Base-by-base conservation (phyloP, 1,140 invertebrate species). In the Epicauta chinensis region DNA sequence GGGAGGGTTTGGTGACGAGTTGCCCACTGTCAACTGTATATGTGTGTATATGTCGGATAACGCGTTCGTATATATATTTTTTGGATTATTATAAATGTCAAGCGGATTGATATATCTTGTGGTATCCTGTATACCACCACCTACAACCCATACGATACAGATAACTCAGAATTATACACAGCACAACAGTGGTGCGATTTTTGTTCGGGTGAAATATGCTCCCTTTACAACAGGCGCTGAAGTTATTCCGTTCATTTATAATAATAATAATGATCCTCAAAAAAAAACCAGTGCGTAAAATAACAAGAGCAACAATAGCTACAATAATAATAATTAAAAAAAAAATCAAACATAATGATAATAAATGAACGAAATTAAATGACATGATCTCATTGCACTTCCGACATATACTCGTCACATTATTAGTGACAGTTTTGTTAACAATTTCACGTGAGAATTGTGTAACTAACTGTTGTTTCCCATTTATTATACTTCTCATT, bases 41-140 rank as follows among this genome's bases (percentile, higher is more conserved):
- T 51, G 35, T 16, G 42, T 42, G 23, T 23, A 23, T 23, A 23
- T 23, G 23, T 23, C 23, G 44, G 46, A 56, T 51, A 51, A 43
- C 48, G 54, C 48, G 42, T 47, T 35, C 54, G 48, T 50, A 58
- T 58, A 58, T 58, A 58, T 58, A 49, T 49, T 39, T 47, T 58
- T 54, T 58, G 56, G 56, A 58, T 58, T 58, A 58, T 58, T 58
- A 58, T 58, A 51, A 58, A 58, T 48, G 56, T 58, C 56, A 58
- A 36, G 44, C 37, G 51, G 43, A 58, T 52, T 58, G 56, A 58
- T 58, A 58, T 58, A 58, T 58, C 56, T 58, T 53, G 51, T 54
- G 40, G 51, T 58, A 51, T 55, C 50, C 32, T n/a, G 32, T 23
- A 23, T 23, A 23, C n/a, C 23, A 23, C 23, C 23, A 23, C 1